Conservation (phyloP, 2,113 vertebrate genomes). For the Suncus etruscus region DNA sequence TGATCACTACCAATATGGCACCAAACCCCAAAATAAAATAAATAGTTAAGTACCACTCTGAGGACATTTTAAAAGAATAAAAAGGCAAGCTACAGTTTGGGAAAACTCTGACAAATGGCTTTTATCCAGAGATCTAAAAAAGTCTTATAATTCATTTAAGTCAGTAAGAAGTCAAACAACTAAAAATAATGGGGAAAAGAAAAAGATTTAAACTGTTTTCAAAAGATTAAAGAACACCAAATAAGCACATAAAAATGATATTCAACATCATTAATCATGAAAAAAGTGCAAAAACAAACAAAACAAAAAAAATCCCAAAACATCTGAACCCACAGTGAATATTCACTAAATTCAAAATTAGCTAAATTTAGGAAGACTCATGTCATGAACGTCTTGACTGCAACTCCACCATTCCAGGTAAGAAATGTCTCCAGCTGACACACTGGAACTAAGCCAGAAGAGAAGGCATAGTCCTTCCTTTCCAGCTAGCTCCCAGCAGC, state of each 20-base stretch:
- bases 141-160: slow-evolving; percentile 34
- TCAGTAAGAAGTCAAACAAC: background rate
- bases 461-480: too few relatives aligned
- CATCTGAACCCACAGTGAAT: too few relatives aligned
- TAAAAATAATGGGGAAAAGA: slow-evolving; percentile 3
- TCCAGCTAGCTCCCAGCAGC: too few relatives aligned
- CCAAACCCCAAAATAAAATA: too few relatives aligned
- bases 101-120: background rate
- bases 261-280: background rate
- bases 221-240: slow-evolving; percentile 37
- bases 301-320: too few relatives aligned
- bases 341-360: background rate
- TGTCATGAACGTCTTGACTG: background rate
- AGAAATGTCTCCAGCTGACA: too few relatives aligned
- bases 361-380: slow-evolving; percentile 25
- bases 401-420: too few relatives aligned
- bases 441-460: too few relatives aligned
- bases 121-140: slow-evolving; percentile 23
- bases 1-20: too few relatives aligned
- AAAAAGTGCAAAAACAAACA: background rate
- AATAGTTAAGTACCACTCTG: background rate
- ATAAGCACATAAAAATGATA: slow-evolving; percentile 30
- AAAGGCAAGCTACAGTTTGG: background rate
- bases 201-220: background rate
- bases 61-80: slow-evolving; percentile 22